Percentiles rank a stretch among this genome's conserved stretches.
These are phyloP conservation scores for Microctonus brassicae DNA, from an alignment of 2,888 invertebrate genomes.

Conservation along the genomic window DNA sequence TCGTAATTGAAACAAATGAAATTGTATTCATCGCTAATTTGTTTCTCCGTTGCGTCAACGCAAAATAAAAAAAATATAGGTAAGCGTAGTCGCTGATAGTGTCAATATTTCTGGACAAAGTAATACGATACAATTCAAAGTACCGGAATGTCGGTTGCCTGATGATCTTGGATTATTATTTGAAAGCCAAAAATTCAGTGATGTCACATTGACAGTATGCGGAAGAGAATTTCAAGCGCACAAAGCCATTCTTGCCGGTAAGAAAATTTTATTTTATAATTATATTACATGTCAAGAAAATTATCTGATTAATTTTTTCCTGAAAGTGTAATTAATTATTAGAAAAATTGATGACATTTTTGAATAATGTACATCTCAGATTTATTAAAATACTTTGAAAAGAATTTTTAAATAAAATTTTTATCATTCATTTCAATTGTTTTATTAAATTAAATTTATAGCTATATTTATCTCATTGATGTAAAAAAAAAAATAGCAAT, in stretches of 20 bases:
- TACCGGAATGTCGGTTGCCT: conserved; percentile 92
- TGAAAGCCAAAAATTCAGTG: conserved; percentile 97
- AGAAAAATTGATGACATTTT: too few species aligned
- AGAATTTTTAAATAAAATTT: too few species aligned
- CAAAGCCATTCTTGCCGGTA: conserved; percentile 92
- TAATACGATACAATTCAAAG: conserved; percentile 97
- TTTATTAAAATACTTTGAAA: too few species aligned
- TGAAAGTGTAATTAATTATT: too few species aligned
- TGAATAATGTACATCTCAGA: too few species aligned
- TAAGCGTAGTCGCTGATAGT: conserved; percentile 98
- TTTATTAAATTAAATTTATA: too few species aligned
- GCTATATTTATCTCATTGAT: too few species aligned
- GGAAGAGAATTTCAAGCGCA: conserved; percentile 95
- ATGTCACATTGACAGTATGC: conserved; percentile 94
- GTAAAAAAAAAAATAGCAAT: too few species aligned
- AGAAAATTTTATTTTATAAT: conserved; percentile 31
- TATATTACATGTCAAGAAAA: too few species aligned
- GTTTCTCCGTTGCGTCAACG: conserved; percentile 30
- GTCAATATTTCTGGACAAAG: conserved; percentile 99
- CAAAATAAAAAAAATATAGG: conserved; percentile 68
- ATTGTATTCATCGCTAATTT: conserved; percentile 21
- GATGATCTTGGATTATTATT: conserved; percentile 96
- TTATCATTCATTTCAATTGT: too few species aligned
- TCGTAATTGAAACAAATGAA: conserved; percentile 39
- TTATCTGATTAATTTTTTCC: too few species aligned